These are phyloP conservation scores for Guaruba guarouba DNA, from an alignment of 2,113 vertebrate species.

Conservation along the genomic window DNA sequence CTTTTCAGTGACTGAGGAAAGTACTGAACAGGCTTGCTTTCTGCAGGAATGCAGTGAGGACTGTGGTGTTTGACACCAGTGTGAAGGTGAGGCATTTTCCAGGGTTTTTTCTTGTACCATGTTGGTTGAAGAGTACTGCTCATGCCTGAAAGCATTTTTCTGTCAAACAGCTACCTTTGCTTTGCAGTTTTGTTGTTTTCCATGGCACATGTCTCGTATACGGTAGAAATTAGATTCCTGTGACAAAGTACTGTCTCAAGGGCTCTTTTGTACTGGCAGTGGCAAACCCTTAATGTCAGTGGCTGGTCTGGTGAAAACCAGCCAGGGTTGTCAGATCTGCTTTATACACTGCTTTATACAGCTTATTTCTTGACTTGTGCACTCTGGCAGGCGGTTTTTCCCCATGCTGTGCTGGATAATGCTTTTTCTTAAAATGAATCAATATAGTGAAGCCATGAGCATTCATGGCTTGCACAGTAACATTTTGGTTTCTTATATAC, in stretches of 20 bases:
- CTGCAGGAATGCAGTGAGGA: neutral
- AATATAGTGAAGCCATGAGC: neutral
- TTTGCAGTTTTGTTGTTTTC: neutral
- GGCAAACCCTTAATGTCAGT: neutral
- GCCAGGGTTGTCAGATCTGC: neutral
- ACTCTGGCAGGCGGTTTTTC: conserved; percentile 43
- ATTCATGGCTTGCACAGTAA: conserved; percentile 13
- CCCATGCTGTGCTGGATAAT: conserved; percentile 2
- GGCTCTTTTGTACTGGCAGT: neutral
- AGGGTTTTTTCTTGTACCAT: neutral
- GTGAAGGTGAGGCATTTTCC: neutral
- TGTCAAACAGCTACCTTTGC: neutral
- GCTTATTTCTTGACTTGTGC: neutral
- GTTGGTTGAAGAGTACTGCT: neutral
- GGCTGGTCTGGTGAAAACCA: neutral
- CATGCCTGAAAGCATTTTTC: neutral
- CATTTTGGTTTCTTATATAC: conserved; percentile 31
- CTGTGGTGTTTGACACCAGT: neutral
- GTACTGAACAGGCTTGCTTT: neutral
- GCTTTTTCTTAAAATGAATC: conserved; percentile 35
- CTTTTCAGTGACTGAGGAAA: neutral
- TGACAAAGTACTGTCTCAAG: neutral
- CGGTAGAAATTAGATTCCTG: neutral
- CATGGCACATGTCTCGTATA: neutral
- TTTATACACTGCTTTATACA: neutral